Base-by-base conservation (phyloP, 2,113 vertebrate species). In the Ptychochromis oligacanthus region DNA sequence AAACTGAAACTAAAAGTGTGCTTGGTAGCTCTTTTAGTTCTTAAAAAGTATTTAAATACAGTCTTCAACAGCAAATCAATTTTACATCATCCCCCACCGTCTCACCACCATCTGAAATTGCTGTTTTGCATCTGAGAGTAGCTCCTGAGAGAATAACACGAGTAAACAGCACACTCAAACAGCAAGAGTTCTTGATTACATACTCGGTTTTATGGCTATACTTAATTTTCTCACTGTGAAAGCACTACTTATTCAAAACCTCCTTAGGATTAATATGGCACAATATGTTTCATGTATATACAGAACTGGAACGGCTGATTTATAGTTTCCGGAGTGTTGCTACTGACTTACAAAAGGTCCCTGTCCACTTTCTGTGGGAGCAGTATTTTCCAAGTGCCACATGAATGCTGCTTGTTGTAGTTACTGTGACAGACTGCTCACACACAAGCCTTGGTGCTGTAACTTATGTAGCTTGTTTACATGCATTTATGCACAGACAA, bases 91-190 rank as follows among this genome's bases (percentile, higher is more conserved):
- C 28, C 43, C 24, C 43, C 52, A 31, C 24, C 6, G 49, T 31
- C 26, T 72, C 65, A 18, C 64, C 46, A 67, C 64, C 64, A 67
- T 72, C 65, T 52, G 43, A 70, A 70, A 70, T 70, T 49, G 22
- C 24, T 52, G 15, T 70, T 70, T 52, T 31, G 24, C 17, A 49
- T 70, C 24, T 67, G 64, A 70, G 43, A 70, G 24, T 10, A 52
- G 24, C 43, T 31, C 43, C 6, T 1, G 24, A 70, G 65, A 70
- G 43, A 52, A 70, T 31, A 70, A 17, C 9, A 3, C 15, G 46
- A 67, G 65, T 70, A 49, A 70, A 70, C 43, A 70, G 43, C 43
- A 52, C 24, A 52, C 43, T 70, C 65, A 31, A 31, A 20, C 43
- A 70, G 20, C 65, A 72, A 72, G 43, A 52, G 65, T 20, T 72